Evolutionary conservation across 2,113 vertebrate genomes (phyloP), one percentile per base, ranked within the genome.

Genomic region (Haemorhous mexicanus): DNA sequence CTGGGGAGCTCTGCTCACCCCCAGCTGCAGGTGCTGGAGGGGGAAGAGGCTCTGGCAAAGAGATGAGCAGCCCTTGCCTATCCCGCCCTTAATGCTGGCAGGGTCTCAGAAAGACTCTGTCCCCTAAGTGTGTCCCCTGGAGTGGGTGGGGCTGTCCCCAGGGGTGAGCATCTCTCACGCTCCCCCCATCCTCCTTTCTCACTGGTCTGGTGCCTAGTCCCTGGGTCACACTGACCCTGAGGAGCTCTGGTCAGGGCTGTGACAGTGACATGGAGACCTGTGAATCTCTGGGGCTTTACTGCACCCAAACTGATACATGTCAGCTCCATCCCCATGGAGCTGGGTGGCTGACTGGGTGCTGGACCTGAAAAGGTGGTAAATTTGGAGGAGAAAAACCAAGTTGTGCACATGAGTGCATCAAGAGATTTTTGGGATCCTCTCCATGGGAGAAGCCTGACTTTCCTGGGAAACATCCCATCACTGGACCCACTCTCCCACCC

Each of bases 401-500:
- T 20, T 41, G 22, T 3, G 7, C 41, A 17, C 1, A 0, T 7
- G 20, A 63, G 11, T 0, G 0, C 24, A 11, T 10, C 0, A 0
- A 86, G 43, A 55, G 8, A 3, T 35, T 84, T 84, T 75, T 3
- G 14, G 84, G 69, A n/a, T 85, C 68, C 21, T 68, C 22, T 80
- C 32, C 11, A 4, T 3, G 3, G 27, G 35, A 79, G 64, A 78
- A 91, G 15, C 30, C 39, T 2, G 11, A 3, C 35, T 89, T 91
- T 39, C 63, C 59, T 3, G 43, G 85, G 87, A 92, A 88, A 66
- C 14, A 21, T 73, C 19, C 41, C 33, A 11, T 27, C 16, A 3
- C 33, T 24, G 10, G 35, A 61, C 37, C 66, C 4, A 2, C 46
- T 49, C 13, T 92, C 35, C 58, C 83, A 79, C 82, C 75, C 77